Evolutionary conservation across 1,140 invertebrate genomes (phyloP).

Genomic region (Drosophila trapezifrons): DNA sequence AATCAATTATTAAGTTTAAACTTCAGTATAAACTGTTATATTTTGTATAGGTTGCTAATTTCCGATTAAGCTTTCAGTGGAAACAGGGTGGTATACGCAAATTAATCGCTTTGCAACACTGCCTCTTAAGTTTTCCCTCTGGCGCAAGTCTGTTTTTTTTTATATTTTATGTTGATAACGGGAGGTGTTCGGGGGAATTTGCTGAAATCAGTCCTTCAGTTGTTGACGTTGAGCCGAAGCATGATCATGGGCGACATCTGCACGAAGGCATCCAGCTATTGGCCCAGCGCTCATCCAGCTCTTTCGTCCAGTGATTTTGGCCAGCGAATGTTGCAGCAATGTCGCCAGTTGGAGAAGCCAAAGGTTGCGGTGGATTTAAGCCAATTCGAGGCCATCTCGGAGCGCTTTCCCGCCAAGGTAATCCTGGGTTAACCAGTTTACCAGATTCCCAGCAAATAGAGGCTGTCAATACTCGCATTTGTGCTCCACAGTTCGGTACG

Average conservation of each 20-base stretch:
- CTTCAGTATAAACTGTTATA: neutral
- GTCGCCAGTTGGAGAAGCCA: slow-evolving; percentile 27
- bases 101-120: slow-evolving; percentile 7
- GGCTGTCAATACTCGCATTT: neutral
- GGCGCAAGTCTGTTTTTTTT: neutral
- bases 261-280: neutral
- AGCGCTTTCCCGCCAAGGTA: slow-evolving; percentile 40
- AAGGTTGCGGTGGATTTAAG: slow-evolving; percentile 13
- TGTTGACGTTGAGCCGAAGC: neutral
- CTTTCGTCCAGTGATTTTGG: slow-evolving; percentile 3
- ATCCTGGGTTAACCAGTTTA: neutral
- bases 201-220: neutral
- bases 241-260: neutral
- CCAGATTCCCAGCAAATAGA: no score
- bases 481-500: slow-evolving; percentile 27
- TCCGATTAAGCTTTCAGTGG: neutral
- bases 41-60: neutral
- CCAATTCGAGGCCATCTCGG: slow-evolving; percentile 30
- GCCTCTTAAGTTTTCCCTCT: no score
- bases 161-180: neutral
- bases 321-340: slow-evolving; percentile 21
- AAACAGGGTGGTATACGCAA: neutral
- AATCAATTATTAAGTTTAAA: neutral
- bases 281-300: neutral
- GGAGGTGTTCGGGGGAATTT: neutral